Evolutionary conservation across 2,113 vertebrate species (phyloP).

Genomic region (Dasyurus viverrinus): DNA sequence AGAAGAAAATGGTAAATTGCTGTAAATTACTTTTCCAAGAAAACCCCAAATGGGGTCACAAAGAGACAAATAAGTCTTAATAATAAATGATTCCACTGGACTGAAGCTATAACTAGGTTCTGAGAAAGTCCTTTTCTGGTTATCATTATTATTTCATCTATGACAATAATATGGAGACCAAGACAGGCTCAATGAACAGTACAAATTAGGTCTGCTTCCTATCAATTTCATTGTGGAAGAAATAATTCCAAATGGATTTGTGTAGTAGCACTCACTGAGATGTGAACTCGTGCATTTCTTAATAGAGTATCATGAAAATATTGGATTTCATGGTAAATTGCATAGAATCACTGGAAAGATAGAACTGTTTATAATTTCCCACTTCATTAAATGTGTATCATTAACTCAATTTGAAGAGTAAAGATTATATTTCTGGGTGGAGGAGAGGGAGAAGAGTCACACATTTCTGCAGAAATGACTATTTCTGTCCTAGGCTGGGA

Average conservation of each 20-base stretch:
- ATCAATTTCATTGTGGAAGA: neutral
- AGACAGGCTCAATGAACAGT: fast-evolving
- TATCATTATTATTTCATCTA: fast-evolving
- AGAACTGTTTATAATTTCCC: neutral
- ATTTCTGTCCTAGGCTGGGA: neutral
- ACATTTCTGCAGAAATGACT: neutral
- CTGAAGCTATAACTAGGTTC: neutral
- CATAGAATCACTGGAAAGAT: neutral
- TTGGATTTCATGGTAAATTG: neutral
- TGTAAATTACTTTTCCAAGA: no score
- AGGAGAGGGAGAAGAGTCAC: neutral
- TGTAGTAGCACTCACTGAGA: fast-evolving
- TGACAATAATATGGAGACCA: neutral
- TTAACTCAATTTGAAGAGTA: neutral
- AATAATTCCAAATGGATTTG: fast-evolving
- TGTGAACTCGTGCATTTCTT: neutral
- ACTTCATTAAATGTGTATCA: conserved; percentile 4
- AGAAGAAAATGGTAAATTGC: neutral
- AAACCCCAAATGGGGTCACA: no score
- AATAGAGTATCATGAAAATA: neutral
- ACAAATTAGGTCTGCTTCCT: fast-evolving
- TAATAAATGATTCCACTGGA: neutral
- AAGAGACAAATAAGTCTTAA: neutral
- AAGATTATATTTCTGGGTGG: neutral
- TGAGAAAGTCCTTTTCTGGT: fast-evolving